These are phyloP conservation scores for Spodoptera frugiperda DNA, from an alignment of 1,140 invertebrate genomes.

Conservation along the genomic window DNA sequence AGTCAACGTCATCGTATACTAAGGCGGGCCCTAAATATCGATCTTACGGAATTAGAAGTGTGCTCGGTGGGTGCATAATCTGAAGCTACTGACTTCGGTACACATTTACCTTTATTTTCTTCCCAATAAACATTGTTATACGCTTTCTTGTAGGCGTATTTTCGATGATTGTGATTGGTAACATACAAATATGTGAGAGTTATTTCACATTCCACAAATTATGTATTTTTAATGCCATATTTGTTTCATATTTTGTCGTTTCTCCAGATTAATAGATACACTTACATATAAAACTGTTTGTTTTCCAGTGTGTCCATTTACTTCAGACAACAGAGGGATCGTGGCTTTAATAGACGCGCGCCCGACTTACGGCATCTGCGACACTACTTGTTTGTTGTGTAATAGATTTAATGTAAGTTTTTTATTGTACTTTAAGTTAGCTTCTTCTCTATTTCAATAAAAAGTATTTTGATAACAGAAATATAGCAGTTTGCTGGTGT, in stretches of 20 bases:
- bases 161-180: too few species aligned
- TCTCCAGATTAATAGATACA: not conserved
- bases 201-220: too few species aligned
- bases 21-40: not conserved
- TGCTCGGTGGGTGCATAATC: not conserved
- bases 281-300: conserved; percentile 14
- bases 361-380: conserved; percentile 74
- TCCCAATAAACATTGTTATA: too few species aligned
- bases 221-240: not conserved
- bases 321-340: conserved; percentile 67
- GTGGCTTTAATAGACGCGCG: conserved; percentile 74
- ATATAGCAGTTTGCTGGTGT: too few species aligned
- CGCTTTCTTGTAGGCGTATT: too few species aligned
- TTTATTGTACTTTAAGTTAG: not conserved
- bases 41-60: not conserved
- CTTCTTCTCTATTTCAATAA: too few species aligned
- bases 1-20: conserved; percentile 48
- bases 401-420: conserved; percentile 77
- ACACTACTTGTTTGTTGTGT: conserved; percentile 72
- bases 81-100: not conserved
- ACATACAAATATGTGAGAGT: too few species aligned
- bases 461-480: too few species aligned
- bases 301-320: conserved; percentile 71
- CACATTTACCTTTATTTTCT: too few species aligned
- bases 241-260: not conserved